These are phyloP conservation scores for Emydura subglobosa DNA, from an alignment of 2,113 vertebrate species.

Conservation along the genomic window DNA sequence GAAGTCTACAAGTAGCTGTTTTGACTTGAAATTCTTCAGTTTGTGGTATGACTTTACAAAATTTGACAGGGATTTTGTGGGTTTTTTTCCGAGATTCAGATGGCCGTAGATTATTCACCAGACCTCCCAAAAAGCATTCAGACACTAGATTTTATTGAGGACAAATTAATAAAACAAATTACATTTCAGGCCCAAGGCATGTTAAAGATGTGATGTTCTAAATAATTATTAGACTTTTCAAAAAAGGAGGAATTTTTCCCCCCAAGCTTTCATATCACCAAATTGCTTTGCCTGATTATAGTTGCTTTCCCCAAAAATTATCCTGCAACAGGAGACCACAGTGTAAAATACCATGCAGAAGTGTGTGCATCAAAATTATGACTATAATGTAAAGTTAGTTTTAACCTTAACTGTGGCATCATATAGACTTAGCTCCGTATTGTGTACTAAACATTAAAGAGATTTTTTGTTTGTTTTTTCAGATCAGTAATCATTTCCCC, in stretches of 20 bases:
- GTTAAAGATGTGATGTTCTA: background rate
- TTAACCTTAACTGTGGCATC: background rate
- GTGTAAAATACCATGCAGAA: background rate
- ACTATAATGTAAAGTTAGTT: background rate
- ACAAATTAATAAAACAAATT: background rate
- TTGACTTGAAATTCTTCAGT: background rate
- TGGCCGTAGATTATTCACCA: background rate
- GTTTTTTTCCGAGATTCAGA: background rate
- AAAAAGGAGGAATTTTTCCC: background rate
- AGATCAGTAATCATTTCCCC: background rate
- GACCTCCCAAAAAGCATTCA: background rate
- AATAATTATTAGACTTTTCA: background rate
- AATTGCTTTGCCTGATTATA: background rate
- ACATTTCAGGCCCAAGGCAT: background rate
- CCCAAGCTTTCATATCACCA: background rate
- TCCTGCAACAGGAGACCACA: background rate
- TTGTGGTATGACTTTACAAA: background rate
- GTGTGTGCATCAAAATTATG: background rate
- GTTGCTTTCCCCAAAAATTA: background rate
- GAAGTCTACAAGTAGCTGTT: background rate
- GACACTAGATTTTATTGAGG: background rate
- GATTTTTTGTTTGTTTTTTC: too few species aligned
- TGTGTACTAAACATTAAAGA: background rate
- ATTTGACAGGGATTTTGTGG: background rate
- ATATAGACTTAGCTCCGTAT: background rate